Conservation (phyloP, 1,140 invertebrate species). For the Cyclargus thomasi region DNA sequence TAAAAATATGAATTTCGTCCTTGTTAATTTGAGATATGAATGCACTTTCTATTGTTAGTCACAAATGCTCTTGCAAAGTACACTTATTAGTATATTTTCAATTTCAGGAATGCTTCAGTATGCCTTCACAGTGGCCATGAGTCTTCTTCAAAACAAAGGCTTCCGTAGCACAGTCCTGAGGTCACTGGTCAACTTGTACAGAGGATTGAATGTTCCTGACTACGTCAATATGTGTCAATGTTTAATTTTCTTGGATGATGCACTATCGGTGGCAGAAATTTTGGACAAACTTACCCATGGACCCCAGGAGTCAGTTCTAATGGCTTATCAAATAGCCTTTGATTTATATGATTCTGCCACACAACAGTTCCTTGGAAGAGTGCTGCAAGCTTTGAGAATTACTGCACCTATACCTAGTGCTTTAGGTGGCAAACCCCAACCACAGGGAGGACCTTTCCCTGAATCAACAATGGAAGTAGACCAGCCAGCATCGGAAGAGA, state of each 20-base stretch:
- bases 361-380: conserved; percentile 95
- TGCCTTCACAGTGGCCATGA: conserved; percentile 97
- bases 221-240: conserved; percentile 98
- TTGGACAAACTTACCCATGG: conserved; percentile 90
- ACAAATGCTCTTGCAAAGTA: too few relatives aligned
- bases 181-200: conserved; percentile 92
- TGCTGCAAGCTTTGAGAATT: conserved; percentile 87
- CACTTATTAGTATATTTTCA: not conserved
- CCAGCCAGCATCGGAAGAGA: conserved; percentile 59
- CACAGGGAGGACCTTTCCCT: conserved; percentile 75
- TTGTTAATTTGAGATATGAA: too few relatives aligned
- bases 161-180: conserved; percentile 93
- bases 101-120: conserved; percentile 91
- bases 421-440: conserved; percentile 82
- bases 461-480: conserved; percentile 71
- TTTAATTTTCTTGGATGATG: conserved; percentile 96
- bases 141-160: conserved; percentile 93
- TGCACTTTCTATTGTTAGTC: too few relatives aligned
- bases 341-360: conserved; percentile 99
- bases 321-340: conserved; percentile 99
- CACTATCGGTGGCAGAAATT: conserved; percentile 91
- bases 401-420: conserved; percentile 90
- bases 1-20: too few relatives aligned
- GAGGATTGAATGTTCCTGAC: conserved; percentile 90
- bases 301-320: conserved; percentile 83